phyloP scores from a whole-genome alignment of 2,797 vertebrate genomes.

The Lemur catta region DNA sequence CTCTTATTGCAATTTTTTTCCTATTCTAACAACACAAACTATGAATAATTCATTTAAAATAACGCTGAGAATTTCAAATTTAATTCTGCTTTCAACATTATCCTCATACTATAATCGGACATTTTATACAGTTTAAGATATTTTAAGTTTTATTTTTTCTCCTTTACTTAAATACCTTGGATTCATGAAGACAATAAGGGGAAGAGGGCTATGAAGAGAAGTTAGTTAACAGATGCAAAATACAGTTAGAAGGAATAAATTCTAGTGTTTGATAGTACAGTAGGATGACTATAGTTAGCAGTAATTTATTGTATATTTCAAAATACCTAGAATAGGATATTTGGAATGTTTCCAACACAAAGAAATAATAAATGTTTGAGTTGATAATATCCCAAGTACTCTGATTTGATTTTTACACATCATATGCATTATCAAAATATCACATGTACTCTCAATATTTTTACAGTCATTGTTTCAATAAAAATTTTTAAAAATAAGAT shows the following conservation, averaged over 20 bases:
- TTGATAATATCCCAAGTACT: neutral
- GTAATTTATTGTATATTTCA: neutral
- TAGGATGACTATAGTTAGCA: neutral
- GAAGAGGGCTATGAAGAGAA: neutral
- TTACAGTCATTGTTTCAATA: neutral
- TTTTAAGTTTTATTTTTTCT: neutral
- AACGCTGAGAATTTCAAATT: neutral
- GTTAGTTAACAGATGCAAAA: neutral
- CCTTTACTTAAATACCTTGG: neutral
- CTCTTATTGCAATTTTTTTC: neutral
- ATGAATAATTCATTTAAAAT: constrained; percentile 34
- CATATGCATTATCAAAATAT: neutral
- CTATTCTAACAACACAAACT: neutral
- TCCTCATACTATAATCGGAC: neutral
- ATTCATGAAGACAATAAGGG: neutral
- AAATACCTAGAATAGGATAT: neutral
- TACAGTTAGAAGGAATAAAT: neutral
- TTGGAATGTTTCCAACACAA: neutral
- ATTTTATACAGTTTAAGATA: neutral
- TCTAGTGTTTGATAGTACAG: neutral
- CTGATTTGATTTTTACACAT: neutral
- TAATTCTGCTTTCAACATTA: neutral
- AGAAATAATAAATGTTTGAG: neutral
- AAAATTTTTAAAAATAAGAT: neutral
- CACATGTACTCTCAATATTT: neutral